These are phyloP conservation scores for Tympanuchus pallidicinctus DNA, from an alignment of 2,113 vertebrate genomes.

Conservation along the genomic window DNA sequence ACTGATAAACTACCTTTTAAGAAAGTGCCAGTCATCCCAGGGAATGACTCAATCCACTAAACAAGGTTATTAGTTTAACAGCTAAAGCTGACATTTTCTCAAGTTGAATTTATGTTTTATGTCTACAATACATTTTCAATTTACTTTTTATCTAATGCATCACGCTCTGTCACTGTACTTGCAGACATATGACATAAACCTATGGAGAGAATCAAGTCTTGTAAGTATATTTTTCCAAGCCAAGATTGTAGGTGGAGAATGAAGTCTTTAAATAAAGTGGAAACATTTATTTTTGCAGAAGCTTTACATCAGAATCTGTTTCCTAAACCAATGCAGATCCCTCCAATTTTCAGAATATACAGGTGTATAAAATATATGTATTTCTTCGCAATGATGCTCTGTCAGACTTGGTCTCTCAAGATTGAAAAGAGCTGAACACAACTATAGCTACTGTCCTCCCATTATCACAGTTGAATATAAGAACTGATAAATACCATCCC, in stretches of 20 bases:
- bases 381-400: background rate
- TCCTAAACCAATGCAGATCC: background rate
- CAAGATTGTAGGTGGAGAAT: background rate
- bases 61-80: slow-evolving; percentile 8
- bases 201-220: slow-evolving; percentile 5
- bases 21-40: background rate
- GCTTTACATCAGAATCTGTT: background rate
- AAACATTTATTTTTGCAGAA: background rate
- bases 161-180: background rate
- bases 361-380: too few relatives aligned
- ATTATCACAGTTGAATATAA: background rate
- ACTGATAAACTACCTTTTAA: background rate
- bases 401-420: background rate
- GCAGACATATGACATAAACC: background rate
- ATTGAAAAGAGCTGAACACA: background rate
- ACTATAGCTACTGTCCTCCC: background rate
- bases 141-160: slow-evolving; percentile 33
- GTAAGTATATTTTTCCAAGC: background rate
- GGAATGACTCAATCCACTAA: slow-evolving; percentile 24
- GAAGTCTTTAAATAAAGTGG: background rate
- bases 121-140: background rate
- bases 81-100: slow-evolving; percentile 7
- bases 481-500: background rate
- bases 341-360: background rate
- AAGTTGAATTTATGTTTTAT: slow-evolving; percentile 45